Base-by-base conservation (phyloP, 2,888 invertebrate species). In the Thymelicus acteon region DNA sequence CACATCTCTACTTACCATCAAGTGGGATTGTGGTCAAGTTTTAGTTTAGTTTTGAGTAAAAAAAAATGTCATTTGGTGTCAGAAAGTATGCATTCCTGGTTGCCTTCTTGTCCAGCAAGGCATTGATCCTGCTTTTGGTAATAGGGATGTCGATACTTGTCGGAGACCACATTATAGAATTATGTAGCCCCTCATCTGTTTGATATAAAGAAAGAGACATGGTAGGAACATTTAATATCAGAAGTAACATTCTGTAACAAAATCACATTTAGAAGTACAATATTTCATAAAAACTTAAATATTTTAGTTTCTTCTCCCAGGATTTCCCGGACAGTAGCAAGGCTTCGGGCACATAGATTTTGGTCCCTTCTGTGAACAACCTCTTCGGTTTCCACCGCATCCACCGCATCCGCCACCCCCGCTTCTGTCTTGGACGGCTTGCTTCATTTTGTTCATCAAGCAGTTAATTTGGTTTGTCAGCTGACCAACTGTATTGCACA, bases 311-410 rank as follows among this genome's bases (percentile, higher is more conserved):
- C 71, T 63, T 44, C 66, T 74, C 7, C 72, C 68, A 8, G 85
- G 83, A 52, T 88, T 88, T 15, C 80, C 79, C n/a, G 88, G 85
- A 72, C 89, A 88, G 66, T 72, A 80, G 76, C 88, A 88, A 0
- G 88, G 85, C 37, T 85, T 87, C 0, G 84, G 82, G 68, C 85
- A 85, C 7, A 65, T 24, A 0, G 78, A 47, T 60, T 77, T 82
- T 0, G 78, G 75, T 2, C 77, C 79, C 69, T 74, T 78, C 24
- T 75, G 76, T 5, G 71, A 19, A 63, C 77, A 78, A 6, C 54
- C 44, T 7, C 66, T 52, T 12, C 65, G 68, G 8, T 67, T 72
- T 6, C 15, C 44, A n/a, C 31, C 24, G 31, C 54, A n/a, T 10
- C 74, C 57, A 67, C 62, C 19, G 40, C 60, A 10, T 10, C 74